phyloP scores from a whole-genome alignment of 2,888 invertebrate species.

The Gisinianus flammeolus region DNA sequence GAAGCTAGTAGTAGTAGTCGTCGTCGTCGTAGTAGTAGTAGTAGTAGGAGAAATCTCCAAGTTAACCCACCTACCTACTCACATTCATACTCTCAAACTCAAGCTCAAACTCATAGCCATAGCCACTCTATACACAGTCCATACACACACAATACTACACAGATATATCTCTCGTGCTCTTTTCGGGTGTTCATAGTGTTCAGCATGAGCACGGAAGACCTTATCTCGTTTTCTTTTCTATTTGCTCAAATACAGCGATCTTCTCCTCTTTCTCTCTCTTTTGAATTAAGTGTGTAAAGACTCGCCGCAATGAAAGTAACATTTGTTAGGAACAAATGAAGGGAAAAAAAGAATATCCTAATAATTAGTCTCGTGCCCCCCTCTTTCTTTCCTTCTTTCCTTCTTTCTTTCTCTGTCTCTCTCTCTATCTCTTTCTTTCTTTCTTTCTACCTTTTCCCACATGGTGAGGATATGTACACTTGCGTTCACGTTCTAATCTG shows the following conservation, averaged over 20 bases:
- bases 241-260: background rate
- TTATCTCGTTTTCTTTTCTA: constrained; percentile 19
- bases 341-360: constrained; percentile 14
- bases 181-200: background rate
- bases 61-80: constrained; percentile 14
- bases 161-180: background rate
- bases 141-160: background rate
- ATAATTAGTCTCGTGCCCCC: constrained; percentile 22
- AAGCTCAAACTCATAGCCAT: background rate
- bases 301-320: constrained; percentile 28
- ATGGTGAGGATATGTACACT: background rate
- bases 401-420: background rate
- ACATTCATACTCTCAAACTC: background rate
- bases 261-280: constrained; percentile 15
- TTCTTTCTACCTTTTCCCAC: too few relatives aligned
- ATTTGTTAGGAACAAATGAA: constrained; percentile 27
- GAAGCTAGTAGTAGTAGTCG: background rate
- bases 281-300: constrained; percentile 32
- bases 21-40: too few relatives aligned
- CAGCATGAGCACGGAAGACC: background rate
- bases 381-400: background rate
- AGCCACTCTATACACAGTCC: background rate
- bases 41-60: background rate
- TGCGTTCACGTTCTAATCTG: constrained; percentile 3
- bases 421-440: background rate